Evolutionary conservation across 2,888 invertebrate species (phyloP), one percentile per base, ranked within the genome.

Genomic region (Hyles lineata): DNA sequence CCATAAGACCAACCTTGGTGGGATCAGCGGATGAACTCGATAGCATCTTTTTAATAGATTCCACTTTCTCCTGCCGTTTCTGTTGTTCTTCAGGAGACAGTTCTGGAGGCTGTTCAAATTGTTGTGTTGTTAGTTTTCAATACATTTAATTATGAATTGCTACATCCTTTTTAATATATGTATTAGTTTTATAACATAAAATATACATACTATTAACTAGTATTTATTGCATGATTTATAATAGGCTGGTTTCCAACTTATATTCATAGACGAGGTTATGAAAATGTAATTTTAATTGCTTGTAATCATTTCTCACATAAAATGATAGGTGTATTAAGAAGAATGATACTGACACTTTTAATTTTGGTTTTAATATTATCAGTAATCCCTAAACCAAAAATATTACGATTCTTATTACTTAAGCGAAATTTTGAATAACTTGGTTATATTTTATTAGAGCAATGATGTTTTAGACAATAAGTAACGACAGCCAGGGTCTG

Each of bases 1-100:
- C 23, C 23, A 72, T 62, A 72, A 60, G 63, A 76, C 80, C 78
- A 78, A 95, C 95, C 92, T 95, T 95, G 78, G 82, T 92, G 19
- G 91, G 91, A 80, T 95, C 95, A 61, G 92, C 90, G 29, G 94
- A 92, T 6, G 96, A 95, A 84, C 97, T 96, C 0, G 98, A 97
- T 21, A 98, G 95, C 97, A 98, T 98, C 90, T 98, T 98, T 87
- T 98, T 97, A 77, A 98, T 98, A 17, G 97, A 97, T 86, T 98
- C 98, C 7, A 98, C 98, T 92, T 98, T 98, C 88, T 98, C 97
- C 86, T 96, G 96, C 19, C 98, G 95, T 77, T 97, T 96, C 83
- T 97, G 96, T 86, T 97, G 97, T 86, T 98, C 98, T 85, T 98
- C 98, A 0, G 97, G 97, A 0, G 97, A 96, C 63, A 98, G 90